Evolutionary conservation across 2,888 invertebrate species (phyloP), one percentile per base, ranked within the genome.

Genomic region (Heteromyza rotundicornis): DNA sequence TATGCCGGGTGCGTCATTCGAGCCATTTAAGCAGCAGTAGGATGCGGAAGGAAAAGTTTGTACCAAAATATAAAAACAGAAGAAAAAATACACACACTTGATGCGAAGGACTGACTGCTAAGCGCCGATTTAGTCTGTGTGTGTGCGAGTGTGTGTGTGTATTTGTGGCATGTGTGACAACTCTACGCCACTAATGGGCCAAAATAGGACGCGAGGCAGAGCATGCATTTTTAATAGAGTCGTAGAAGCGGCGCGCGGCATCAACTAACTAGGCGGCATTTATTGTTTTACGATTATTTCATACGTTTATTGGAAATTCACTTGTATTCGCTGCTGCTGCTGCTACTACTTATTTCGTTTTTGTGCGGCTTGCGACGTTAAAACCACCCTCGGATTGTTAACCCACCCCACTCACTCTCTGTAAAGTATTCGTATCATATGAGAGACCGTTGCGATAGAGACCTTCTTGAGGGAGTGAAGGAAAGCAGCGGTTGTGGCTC

Each of bases 241-340:
- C 20, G 7, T 47, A n/a, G 2, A 47, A 2, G 47, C 47, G 8
- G 16, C 10, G 40, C 40, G 3, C 40, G 40, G 3, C 16, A n/a
- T 8, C 32, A 12, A 47, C n/a, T 17, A 5, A 8, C 12, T 27
- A 17, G 36, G 22, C 27, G 32, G 17, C 20, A 16, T 24, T 59
- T 62, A 59, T 62, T 62, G 51, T 59, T 62, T 62, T 56, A 54
- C 57, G 56, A 62, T 62, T 59, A 54, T 44, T 54, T 59, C 58
- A 54, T 59, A 62, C 59, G 14, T 40, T 7, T 10, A 40, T 40
- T 7, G n/a, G n/a, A n/a, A n/a, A n/a, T n/a, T n/a, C n/a, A n/a
- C n/a, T n/a, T n/a, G n/a, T n/a, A n/a, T n/a, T n/a, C n/a, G n/a
- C n/a, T n/a, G n/a, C n/a, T n/a, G n/a, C n/a, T n/a, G n/a, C n/a